Base-by-base conservation (phyloP, 2,113 vertebrate genomes). In the Planiliza haematocheilus region DNA sequence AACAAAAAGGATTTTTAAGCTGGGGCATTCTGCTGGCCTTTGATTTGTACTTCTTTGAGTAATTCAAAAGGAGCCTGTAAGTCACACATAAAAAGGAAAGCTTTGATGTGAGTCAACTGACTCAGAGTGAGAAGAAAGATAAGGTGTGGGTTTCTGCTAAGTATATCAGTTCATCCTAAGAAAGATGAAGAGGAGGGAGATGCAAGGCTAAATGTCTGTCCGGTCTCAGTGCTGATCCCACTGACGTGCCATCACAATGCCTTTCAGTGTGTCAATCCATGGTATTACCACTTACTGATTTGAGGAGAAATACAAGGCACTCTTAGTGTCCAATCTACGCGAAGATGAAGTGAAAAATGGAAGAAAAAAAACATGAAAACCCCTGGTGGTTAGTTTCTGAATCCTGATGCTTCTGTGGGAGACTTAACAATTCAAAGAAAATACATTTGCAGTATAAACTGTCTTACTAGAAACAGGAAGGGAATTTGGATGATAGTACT, bases 11-110 rank as follows among this genome's bases (percentile, higher is more conserved):
- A 60, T 36, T 46, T 49, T 45, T 45, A 64, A 42, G 53, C 53
- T 24, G 17, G 24, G 30, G 37, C 17, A 34, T 14, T 74, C 45
- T 20, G 57, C 18, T 2, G 46, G 17, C 8, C 46, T 79, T 81
- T 74, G 70, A 80, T 79, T 78, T 71, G 56, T 2, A 18, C n/a
- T 42, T 70, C 45, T 80, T 53, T 57, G 61, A 75, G 60, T 60
- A 7, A 10, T 1, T 51, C 21, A 21, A 51, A 70, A 14, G 39
- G n/a, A 60, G 70, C 21, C 50, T 38, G 4, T 64, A 70, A 70
- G 66, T 64, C 70, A 37, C 56, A 63, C 37, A 70, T 59, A 8
- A 80, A 76, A 70, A 42, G 13, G 50, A 61, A 77, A 34, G 74
- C 69, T 65, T 64, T 63, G 41, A 37, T 48, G 41, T 48, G 62